Evolutionary conservation across 1,140 invertebrate genomes (phyloP).

Genomic region (Popillia japonica): DNA sequence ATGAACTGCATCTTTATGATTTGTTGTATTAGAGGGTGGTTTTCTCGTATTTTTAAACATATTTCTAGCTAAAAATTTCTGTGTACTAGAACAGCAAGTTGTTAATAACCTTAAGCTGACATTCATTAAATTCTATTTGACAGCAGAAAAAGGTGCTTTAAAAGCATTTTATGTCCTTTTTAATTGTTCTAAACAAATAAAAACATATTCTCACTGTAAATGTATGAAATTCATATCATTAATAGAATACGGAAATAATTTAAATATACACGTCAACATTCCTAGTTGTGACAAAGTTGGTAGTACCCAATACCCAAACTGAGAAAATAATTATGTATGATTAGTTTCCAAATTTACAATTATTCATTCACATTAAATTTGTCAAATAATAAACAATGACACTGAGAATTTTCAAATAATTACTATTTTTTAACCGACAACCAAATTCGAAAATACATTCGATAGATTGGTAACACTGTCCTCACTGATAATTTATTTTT

Average conservation of each 20-base stretch:
- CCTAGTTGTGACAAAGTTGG: too few relatives aligned
- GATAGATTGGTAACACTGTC: too few relatives aligned
- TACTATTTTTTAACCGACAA: too few relatives aligned
- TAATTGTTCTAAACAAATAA: background rate
- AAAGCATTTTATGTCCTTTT: background rate
- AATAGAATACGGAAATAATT: background rate
- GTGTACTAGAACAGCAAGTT: background rate
- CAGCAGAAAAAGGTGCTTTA: background rate
- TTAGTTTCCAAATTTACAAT: too few relatives aligned
- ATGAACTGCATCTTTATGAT: background rate
- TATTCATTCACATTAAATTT: too few relatives aligned
- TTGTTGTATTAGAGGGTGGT: background rate
- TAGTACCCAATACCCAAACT: too few relatives aligned
- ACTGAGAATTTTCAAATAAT: too few relatives aligned
- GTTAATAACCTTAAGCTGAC: background rate
- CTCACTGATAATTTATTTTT: too few relatives aligned
- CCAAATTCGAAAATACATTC: too few relatives aligned
- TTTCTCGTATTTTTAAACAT: conserved; percentile 18
- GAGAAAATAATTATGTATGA: too few relatives aligned
- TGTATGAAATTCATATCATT: background rate
- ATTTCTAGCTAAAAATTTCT: background rate
- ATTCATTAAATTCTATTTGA: conserved; percentile 21
- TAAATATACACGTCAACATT: background rate
- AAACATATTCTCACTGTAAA: background rate
- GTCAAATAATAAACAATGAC: too few relatives aligned